phyloP scores from a whole-genome alignment of 1,140 invertebrate species.

The Drosophila santomea region DNA sequence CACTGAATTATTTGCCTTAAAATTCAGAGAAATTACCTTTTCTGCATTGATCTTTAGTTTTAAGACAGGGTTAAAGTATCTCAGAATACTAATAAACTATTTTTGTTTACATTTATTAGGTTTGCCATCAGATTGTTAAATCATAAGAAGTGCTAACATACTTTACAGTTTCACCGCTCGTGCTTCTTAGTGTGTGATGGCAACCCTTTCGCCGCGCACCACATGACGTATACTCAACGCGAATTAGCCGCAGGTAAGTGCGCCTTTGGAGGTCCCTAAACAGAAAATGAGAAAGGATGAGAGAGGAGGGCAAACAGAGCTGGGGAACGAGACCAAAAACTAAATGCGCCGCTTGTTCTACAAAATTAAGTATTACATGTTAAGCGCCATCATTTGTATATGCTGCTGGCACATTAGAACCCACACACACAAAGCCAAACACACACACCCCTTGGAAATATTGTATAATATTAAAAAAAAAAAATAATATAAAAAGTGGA shows the following conservation, averaged over 20 bases:
- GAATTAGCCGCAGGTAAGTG: slow-evolving; percentile 31
- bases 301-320: not conserved
- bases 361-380: slow-evolving; percentile 54
- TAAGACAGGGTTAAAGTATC: too few relatives aligned
- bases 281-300: not conserved
- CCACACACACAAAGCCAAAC: slow-evolving; percentile 4
- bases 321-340: slow-evolving; percentile 17
- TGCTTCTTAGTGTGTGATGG: not conserved
- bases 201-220: slow-evolving; percentile 4
- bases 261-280: slow-evolving; percentile 3
- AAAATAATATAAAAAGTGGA: not conserved
- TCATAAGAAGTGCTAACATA: too few relatives aligned
- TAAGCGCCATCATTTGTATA: slow-evolving; percentile 53
- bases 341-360: slow-evolving; percentile 45
- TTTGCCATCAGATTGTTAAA: too few relatives aligned
- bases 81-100: not conserved
- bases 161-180: not conserved
- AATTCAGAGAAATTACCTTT: too few relatives aligned
- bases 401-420: slow-evolving; percentile 28
- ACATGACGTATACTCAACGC: slow-evolving; percentile 42
- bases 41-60: too few relatives aligned
- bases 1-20: too few relatives aligned
- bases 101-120: not conserved
- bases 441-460: slow-evolving; percentile 15
- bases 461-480: slow-evolving; percentile 32